Evolutionary conservation across 1,140 invertebrate species (phyloP).

Genomic region (Zophobas atratus): DNA sequence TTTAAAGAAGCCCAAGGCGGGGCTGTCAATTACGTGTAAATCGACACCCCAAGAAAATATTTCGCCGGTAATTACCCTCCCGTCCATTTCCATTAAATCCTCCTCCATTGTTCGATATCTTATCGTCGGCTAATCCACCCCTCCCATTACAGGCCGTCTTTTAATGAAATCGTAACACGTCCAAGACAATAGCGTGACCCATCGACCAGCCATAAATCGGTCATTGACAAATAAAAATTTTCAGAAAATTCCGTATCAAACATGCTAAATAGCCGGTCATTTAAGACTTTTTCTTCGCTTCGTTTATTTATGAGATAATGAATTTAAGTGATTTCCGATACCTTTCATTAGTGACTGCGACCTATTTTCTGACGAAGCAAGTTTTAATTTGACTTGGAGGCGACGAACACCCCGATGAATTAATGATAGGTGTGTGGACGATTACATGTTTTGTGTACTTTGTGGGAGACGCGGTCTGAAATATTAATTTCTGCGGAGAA

Average conservation of each 20-base stretch:
- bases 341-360: neutral
- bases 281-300: neutral
- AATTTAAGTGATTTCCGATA: conserved; percentile 13
- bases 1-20: too few relatives aligned
- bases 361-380: neutral
- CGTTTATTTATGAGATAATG: conserved; percentile 4
- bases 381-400: too few relatives aligned
- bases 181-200: conserved; percentile 2
- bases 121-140: neutral
- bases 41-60: neutral
- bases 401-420: too few relatives aligned
- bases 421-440: too few relatives aligned
- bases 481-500: conserved; percentile 6
- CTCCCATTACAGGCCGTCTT: neutral
- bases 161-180: neutral
- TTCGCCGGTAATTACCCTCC: neutral
- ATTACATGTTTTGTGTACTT: neutral
- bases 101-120: neutral
- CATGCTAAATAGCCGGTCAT: neutral
- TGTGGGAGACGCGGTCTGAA: neutral
- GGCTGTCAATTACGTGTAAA: neutral
- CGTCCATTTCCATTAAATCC: neutral
- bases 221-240: too few relatives aligned
- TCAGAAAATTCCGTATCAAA: too few relatives aligned
- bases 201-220: neutral